Conservation (phyloP, 2,113 vertebrate genomes). For the Sclerurus mexicanus region DNA sequence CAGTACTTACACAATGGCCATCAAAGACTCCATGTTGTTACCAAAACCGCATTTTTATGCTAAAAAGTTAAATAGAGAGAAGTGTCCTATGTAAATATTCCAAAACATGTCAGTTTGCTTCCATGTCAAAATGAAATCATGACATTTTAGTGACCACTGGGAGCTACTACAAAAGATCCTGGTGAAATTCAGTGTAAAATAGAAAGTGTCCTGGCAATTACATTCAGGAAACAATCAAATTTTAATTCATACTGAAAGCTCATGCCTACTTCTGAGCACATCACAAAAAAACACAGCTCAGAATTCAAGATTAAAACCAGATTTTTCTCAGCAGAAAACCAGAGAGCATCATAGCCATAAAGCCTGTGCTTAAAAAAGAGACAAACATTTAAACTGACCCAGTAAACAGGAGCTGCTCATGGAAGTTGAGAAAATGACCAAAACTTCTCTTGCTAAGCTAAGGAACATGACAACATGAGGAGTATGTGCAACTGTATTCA, state of each 20-base stretch:
- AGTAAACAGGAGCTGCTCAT: background rate
- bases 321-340: background rate
- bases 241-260: background rate
- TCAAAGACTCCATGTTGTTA: background rate
- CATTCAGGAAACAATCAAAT: background rate
- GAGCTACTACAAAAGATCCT: background rate
- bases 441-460: background rate
- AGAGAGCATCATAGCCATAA: background rate
- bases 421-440: background rate
- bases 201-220: background rate
- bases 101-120: background rate
- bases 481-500: fast-evolving
- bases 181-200: background rate
- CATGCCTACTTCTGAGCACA: background rate
- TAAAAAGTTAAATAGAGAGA: background rate
- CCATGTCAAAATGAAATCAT: background rate
- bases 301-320: conserved; percentile 8
- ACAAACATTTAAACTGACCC: background rate
- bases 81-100: background rate
- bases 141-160: background rate
- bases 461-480: background rate
- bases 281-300: background rate
- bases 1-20: background rate
- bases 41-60: background rate
- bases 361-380: background rate